Evolutionary conservation across 1,140 invertebrate genomes (phyloP).

Genomic region (Hermatobates lingyangjiaoensis): DNA sequence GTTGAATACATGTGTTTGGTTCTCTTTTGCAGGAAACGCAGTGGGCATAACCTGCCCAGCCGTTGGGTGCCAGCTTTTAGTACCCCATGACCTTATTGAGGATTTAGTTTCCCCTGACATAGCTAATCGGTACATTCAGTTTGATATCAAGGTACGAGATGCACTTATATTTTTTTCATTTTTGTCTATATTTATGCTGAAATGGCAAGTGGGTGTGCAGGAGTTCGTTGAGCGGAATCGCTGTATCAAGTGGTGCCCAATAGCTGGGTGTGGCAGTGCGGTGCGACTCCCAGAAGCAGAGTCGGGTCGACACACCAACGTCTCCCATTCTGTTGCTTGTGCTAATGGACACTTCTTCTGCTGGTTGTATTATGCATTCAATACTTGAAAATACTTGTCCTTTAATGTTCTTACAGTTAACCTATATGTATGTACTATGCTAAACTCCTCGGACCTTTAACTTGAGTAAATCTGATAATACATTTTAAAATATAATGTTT

Average conservation of each 20-base stretch:
- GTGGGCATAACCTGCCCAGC: conserved; percentile 48
- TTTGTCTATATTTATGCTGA: not conserved
- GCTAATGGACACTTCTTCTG: conserved; percentile 54
- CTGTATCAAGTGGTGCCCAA: conserved; percentile 54
- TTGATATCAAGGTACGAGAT: conserved; percentile 44
- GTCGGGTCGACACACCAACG: conserved; percentile 21
- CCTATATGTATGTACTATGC: not conserved
- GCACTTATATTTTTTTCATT: conserved; percentile 1
- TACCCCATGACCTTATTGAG: conserved; percentile 47
- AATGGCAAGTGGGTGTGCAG: too few relatives aligned
- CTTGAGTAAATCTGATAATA: too few relatives aligned
- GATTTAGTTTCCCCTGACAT: conserved; percentile 42
- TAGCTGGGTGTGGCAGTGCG: conserved; percentile 44
- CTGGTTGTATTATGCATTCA: conserved; percentile 30
- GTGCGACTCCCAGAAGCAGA: conserved; percentile 42
- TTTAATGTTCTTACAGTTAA: not conserved
- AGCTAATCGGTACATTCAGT: conserved; percentile 36
- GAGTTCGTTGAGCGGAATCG: conserved; percentile 56
- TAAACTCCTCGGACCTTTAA: too few relatives aligned
- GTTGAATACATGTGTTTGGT: too few relatives aligned
- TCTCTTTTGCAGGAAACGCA: conserved; percentile 42
- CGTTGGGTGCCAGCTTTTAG: conserved; percentile 40
- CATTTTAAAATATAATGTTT: too few relatives aligned
- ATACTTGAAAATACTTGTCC: not conserved
- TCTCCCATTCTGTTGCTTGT: conserved; percentile 51